A percentile compares a stretch with the other conserved stretches of the same genome.
These are phyloP conservation scores for Megaptera novaeangliae DNA, from an alignment of 2,113 vertebrate species.

Conservation along the genomic window DNA sequence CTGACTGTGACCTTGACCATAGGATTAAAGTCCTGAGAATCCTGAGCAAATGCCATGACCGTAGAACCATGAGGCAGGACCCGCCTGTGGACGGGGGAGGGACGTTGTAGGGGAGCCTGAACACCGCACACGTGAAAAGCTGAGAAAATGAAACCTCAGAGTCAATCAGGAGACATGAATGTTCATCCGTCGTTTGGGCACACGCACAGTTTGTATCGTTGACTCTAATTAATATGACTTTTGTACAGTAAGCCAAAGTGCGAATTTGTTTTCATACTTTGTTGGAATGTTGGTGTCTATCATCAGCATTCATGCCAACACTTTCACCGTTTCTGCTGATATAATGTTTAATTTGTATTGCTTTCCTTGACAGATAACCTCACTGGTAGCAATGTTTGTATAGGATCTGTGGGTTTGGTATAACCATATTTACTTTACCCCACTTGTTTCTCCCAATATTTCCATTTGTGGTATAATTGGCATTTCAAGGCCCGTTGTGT, in stretches of 20 bases:
- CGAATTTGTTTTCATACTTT: not conserved
- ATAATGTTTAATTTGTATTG: too few species aligned
- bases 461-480: accelerated
- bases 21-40: not conserved
- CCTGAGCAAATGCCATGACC: not conserved
- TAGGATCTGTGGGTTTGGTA: too few species aligned
- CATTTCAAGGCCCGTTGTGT: not conserved
- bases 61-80: accelerated
- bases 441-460: not conserved
- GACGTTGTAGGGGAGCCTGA: accelerated
- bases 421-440: too few species aligned
- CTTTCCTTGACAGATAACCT: not conserved
- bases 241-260: not conserved
- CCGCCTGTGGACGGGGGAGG: accelerated
- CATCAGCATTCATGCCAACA: too few species aligned
- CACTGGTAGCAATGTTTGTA: not conserved
- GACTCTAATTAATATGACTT: too few species aligned
- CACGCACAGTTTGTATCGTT: accelerated
- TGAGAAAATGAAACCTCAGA: not conserved
- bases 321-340: not conserved
- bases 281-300: too few species aligned
- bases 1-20: not conserved
- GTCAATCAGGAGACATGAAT: not conserved
- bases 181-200: accelerated
- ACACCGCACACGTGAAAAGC: accelerated